A percentile compares a stretch with the other conserved stretches of the same genome.
phyloP scores from a whole-genome alignment of 37 sponge, comb jelly and placozoan genomes.

The Crambe crambe region DNA sequence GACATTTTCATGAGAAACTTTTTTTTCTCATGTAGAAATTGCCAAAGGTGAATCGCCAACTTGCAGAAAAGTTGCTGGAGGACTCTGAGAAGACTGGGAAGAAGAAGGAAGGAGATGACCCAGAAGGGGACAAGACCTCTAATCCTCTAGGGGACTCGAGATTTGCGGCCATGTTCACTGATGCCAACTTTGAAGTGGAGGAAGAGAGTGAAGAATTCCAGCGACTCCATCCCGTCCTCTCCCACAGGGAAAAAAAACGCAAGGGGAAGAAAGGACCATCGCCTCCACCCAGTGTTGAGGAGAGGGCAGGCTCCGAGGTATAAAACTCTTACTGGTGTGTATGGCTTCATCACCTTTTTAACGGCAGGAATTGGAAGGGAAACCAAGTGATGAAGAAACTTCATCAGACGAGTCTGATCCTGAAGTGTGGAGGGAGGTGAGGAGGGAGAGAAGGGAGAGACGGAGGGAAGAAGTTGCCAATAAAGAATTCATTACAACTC shows the following conservation, averaged over 20 bases:
- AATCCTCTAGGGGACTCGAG: conserved; percentile 86
- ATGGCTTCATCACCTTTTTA: too few species aligned
- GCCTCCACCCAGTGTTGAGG: too few species aligned
- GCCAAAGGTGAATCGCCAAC: conserved; percentile 83
- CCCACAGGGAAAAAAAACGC: conserved; percentile 53
- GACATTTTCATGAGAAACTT: neutral
- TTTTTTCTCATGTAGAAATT: conserved; percentile 51
- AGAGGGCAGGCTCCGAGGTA: neutral
- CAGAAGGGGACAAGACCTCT: neutral
- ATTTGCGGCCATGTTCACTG: conserved; percentile 82
- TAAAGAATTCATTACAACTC: too few species aligned
- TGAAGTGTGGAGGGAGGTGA: conserved; percentile 19
- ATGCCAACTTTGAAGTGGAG: conserved; percentile 89
- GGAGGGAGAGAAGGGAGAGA: conserved; percentile 2
- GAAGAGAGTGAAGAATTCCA: conserved; percentile 91
- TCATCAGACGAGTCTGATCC: conserved; percentile 53
- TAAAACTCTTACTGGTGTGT: too few species aligned
- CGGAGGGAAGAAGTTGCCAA: conserved; percentile 2
- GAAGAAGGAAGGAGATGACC: neutral
- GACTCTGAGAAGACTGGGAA: conserved; percentile 11
- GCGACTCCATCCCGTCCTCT: conserved; percentile 80
- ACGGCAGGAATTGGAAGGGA: conserved; percentile 23
- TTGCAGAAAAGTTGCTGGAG: conserved; percentile 72
- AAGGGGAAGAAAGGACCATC: conserved; percentile 43
- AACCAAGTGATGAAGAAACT: conserved; percentile 22